Evolutionary conservation across 2,113 vertebrate genomes (phyloP), one percentile per base, ranked within the genome.

Genomic region (Falcunculus frontatus): DNA sequence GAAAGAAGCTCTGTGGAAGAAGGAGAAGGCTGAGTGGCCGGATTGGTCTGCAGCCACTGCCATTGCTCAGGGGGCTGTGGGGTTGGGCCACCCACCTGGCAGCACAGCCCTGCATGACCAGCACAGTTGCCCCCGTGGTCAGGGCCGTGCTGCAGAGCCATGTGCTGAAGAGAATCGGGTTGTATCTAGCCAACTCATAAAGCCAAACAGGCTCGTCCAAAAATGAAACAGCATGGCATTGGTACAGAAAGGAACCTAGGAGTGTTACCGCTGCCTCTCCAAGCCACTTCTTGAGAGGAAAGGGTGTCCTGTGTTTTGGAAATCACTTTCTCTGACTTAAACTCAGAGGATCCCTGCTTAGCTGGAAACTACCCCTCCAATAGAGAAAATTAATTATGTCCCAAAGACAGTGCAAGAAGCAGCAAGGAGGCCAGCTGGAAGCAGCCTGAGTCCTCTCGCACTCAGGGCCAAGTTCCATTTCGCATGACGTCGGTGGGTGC

Each of bases 281-380:
- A 44, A 59, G 47, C 11, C 39, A 23, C 64, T 4, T 68, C 77
- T 55, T n/a, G 74, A 73, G 87, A 91, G 80, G 70, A 91, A 97
- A 93, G 84, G 57, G 70, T 85, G 69, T 77, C 81, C 69, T 16
- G 25, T 37, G 90, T 78, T 79, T 85, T 57, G 70, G 78, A 91
- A 96, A 95, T 74, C 70, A 90, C 95, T 96, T 94, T 96, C 92
- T 12, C 87, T 70, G 2, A 46, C 84, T 94, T 82, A 90, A 94
- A 85, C 65, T 82, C 92, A 85, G 94, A 91, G 82, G 90, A 95
- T 94, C 75, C 70, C 78, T 91, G 78, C 70, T 89, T 62, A 60
- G 92, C 90, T 89, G 93, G 92, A 95, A 97, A 81, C 69, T 82
- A 64, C 95, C 92, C 94, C 86, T 96, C 85, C 82, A 87, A 89